Conservation (phyloP, 2,113 vertebrate genomes). For the Noctilio leporinus region DNA sequence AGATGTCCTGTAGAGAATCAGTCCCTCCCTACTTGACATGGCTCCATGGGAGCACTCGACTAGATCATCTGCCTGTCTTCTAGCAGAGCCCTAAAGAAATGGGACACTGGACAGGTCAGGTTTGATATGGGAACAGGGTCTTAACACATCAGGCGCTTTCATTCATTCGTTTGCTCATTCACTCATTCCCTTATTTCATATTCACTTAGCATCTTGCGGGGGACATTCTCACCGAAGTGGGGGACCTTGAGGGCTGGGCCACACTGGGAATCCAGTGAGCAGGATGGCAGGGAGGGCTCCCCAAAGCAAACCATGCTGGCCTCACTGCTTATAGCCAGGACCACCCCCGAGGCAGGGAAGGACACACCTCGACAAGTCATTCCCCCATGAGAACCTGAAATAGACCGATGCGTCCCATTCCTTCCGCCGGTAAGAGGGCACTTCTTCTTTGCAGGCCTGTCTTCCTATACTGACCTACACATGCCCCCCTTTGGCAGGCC, state of each 20-base stretch:
- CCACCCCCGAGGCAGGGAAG: neutral
- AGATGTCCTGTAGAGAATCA: neutral
- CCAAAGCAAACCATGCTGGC: neutral
- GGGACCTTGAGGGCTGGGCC: neutral
- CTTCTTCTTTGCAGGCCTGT: rapidly evolving
- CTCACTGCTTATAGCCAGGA: neutral
- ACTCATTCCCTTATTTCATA: neutral
- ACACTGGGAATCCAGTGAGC: neutral
- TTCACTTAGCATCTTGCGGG: neutral
- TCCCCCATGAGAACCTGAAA: neutral
- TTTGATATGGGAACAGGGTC: neutral
- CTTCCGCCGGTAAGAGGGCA: rapidly evolving
- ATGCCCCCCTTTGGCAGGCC: neutral
- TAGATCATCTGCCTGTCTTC: neutral
- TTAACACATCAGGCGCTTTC: neutral
- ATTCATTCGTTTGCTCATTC: neutral
- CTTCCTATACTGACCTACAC: rapidly evolving
- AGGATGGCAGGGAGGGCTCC: neutral
- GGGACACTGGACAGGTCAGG: neutral
- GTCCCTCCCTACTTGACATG: rapidly evolving
- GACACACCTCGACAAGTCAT: neutral
- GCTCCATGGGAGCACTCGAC: rapidly evolving
- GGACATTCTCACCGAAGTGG: rapidly evolving
- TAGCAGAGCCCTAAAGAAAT: neutral
- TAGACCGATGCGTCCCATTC: neutral